Evolutionary conservation across 1,140 invertebrate genomes (phyloP).

Genomic region (Augochlora pura): DNA sequence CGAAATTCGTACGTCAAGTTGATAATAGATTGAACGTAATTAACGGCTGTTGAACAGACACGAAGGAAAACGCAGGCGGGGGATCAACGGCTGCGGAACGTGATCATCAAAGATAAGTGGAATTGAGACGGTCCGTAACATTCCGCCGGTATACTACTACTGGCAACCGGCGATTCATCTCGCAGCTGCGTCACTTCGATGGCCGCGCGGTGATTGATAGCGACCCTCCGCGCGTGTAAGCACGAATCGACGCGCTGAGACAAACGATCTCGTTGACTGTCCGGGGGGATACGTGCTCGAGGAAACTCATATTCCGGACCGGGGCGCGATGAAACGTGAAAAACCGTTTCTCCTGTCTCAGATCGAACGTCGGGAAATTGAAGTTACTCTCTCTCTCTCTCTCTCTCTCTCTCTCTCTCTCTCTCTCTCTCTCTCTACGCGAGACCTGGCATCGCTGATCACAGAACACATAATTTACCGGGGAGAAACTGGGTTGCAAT

Average conservation of each 20-base stretch:
- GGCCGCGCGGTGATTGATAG: slow-evolving; percentile 55
- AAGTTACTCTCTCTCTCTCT: no score
- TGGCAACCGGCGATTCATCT: slow-evolving; percentile 49
- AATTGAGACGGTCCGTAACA: slow-evolving; percentile 52
- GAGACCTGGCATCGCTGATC: not conserved
- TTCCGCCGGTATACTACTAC: slow-evolving; percentile 11
- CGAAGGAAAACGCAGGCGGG: slow-evolving; percentile 7
- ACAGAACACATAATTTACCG: not conserved
- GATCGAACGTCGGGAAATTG: not conserved
- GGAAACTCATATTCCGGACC: not conserved
- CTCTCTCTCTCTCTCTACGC: no score
- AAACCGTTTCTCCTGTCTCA: not conserved
- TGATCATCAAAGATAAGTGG: slow-evolving; percentile 50
- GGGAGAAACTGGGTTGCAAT: no score
- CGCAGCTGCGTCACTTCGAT: slow-evolving; percentile 51
- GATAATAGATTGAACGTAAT: not conserved
- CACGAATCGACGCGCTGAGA: slow-evolving; percentile 35
- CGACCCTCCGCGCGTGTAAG: slow-evolving; percentile 23
- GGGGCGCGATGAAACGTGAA: not conserved
- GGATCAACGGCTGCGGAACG: slow-evolving; percentile 43
- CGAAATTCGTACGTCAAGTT: not conserved
- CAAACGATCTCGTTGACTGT: slow-evolving; percentile 29
- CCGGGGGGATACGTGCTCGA: not conserved
- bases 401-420: no score
- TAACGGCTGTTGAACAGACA: slow-evolving; percentile 24